Percentiles rank a stretch among this genome's conserved stretches.
phyloP scores from a whole-genome alignment of 2,113 vertebrate genomes.

The Ancistrus triradiatus region DNA sequence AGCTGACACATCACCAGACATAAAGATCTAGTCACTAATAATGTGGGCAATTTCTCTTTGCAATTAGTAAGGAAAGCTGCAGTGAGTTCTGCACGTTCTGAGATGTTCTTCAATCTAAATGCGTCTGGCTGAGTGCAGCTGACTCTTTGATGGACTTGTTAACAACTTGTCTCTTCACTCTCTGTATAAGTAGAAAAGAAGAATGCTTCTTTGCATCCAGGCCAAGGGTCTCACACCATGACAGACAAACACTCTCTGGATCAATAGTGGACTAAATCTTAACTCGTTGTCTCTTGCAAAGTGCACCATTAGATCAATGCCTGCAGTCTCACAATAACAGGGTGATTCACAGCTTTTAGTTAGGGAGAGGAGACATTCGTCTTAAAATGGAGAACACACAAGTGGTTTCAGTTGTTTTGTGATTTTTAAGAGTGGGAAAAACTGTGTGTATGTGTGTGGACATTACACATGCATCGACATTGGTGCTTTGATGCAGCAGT shows the following conservation, averaged over 20 bases:
- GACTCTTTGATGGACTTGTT: slow-evolving; percentile 4
- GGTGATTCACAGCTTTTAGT: slow-evolving; percentile 32
- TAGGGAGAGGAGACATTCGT: slow-evolving; percentile 14
- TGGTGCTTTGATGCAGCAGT: too few species aligned
- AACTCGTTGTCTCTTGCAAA: slow-evolving; percentile 49
- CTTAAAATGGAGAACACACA: neutral
- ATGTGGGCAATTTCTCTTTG: too few species aligned
- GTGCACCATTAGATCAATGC: slow-evolving; percentile 50
- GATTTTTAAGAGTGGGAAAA: too few species aligned
- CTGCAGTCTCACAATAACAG: slow-evolving; percentile 46
- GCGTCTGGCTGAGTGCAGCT: neutral
- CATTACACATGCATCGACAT: too few species aligned
- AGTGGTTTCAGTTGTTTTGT: neutral
- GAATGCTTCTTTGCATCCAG: slow-evolving; percentile 44
- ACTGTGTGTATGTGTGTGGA: too few species aligned
- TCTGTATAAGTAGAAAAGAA: slow-evolving; percentile 1
- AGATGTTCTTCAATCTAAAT: neutral
- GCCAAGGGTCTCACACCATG: slow-evolving; percentile 45
- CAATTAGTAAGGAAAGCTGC: too few species aligned
- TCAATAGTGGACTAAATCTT: slow-evolving; percentile 60
- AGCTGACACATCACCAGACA: too few species aligned
- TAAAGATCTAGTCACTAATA: too few species aligned
- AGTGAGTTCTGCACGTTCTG: neutral
- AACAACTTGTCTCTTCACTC: slow-evolving; percentile 7
- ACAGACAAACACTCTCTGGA: slow-evolving; percentile 53